phyloP scores from a whole-genome alignment of 2,797 vertebrate genomes.

The Sibirionetta formosa region DNA sequence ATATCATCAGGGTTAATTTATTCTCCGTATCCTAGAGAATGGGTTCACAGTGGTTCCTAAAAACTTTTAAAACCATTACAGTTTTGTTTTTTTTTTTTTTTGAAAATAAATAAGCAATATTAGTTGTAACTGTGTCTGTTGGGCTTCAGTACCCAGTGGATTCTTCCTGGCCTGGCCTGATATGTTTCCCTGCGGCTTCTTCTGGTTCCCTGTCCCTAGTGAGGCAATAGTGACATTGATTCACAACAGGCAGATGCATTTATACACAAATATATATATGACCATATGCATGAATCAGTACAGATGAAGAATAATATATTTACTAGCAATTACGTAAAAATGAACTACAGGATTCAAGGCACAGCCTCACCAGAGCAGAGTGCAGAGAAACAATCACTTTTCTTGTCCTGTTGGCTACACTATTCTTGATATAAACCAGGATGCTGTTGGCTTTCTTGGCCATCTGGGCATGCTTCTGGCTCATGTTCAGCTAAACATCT shows the following conservation, averaged over 20 bases:
- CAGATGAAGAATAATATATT: not conserved
- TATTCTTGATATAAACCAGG: too few species aligned
- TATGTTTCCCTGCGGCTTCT: rapidly evolving
- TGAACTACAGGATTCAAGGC: not conserved
- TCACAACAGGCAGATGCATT: rapidly evolving
- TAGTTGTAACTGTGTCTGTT: not conserved
- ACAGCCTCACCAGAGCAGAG: too few species aligned
- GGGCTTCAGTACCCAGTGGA: not conserved
- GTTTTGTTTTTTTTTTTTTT: too few species aligned
- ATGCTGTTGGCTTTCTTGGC: too few species aligned
- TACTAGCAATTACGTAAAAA: rapidly evolving
- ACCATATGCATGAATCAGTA: not conserved
- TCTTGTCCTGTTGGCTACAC: too few species aligned
- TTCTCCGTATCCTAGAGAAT: not conserved
- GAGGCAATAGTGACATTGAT: not conserved
- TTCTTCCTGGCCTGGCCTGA: not conserved
- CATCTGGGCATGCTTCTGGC: too few species aligned
- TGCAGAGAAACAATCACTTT: too few species aligned
- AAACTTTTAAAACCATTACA: not conserved
- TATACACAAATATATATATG: rapidly evolving
- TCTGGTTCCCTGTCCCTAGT: not conserved
- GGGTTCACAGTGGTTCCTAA: not conserved
- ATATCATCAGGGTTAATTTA: not conserved
- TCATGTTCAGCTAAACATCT: too few species aligned
- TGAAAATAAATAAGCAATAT: not conserved